phyloP scores from a whole-genome alignment of 2,888 invertebrate species.

The Stenodema calcarata region DNA sequence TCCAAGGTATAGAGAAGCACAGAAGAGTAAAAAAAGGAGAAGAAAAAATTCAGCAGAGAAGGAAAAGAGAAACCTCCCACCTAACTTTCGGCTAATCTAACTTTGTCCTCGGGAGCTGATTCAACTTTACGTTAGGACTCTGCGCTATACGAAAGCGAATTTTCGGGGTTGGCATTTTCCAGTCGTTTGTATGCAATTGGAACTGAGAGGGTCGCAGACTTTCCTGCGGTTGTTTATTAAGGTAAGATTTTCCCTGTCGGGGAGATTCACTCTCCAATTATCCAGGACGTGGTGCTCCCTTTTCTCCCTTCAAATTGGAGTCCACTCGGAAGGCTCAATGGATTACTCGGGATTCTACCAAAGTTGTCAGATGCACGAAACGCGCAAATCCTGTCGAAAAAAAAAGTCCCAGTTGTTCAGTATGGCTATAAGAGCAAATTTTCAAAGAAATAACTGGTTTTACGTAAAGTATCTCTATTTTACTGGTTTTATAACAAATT shows the following conservation, averaged over 20 bases:
- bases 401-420: too few species aligned
- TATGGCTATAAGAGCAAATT: too few species aligned
- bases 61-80: constrained; percentile 21
- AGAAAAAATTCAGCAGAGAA: background rate
- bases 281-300: background rate
- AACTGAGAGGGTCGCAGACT: background rate
- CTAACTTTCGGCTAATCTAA: constrained; percentile 35
- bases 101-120: constrained; percentile 2
- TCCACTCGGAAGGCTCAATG: background rate
- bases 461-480: too few species aligned
- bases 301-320: too few species aligned
- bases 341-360: too few species aligned
- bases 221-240: constrained; percentile 25
- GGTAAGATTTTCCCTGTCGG: background rate
- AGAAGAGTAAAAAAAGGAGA: too few species aligned
- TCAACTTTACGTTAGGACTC: background rate
- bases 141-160: background rate
- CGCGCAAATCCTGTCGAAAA: too few species aligned
- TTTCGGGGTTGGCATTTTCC: background rate
- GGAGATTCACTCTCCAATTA: background rate
- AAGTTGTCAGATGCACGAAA: too few species aligned
- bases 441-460: too few species aligned
- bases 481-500: too few species aligned
- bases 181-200: constrained; percentile 29
- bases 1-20: constrained; percentile 43